Evolutionary conservation across 1,140 invertebrate genomes (phyloP), one percentile per base, ranked within the genome.

Genomic region (Eurosta solidaginis): DNA sequence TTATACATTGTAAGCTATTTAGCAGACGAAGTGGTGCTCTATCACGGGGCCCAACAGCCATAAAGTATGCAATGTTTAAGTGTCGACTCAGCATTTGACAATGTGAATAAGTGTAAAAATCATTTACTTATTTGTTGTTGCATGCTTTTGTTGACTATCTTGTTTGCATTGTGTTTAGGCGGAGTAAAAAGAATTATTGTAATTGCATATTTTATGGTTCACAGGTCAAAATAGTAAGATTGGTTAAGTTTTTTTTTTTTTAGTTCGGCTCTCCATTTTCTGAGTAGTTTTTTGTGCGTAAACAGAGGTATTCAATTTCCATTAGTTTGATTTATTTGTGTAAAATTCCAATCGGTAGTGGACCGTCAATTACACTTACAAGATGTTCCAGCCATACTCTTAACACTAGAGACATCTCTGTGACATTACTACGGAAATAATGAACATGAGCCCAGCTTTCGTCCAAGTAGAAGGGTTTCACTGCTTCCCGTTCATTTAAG

Each of bases 21-120:
- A 20, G 59, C 17, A 12, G 7, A 29, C n/a, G 17, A 68, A 68
- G 59, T 68, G 59, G n/a, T 68, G 1, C 22, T 63, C 27, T 33
- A 17, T 33, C 59, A 36, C n/a, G n/a, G n/a, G n/a, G 59, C 14
- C 22, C 29, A 3, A 14, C 27, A 29, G 59, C 59, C 59, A 40
- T 68, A 68, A 68, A 36, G 33, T 40, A 68, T 68, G 59, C 59
- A 68, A 68, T 36, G 33, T 20, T 40, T 20, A 68, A 68, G 59
- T 68, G 59, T 68, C 59, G 59, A 68, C 59, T 68, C 59, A 68
- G 59, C 59, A 68, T 68, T 68, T 68, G 29, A 68, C 59, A 68
- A 68, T 68, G 33, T n/a, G 59, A 68, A 68, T 20, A 42, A 22
- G 59, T 68, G 59, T 40, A 68, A 68, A 68, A 68, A 68, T 29